Evolutionary conservation across 2,888 invertebrate genomes (phyloP).

Genomic region (Drosophila maculinotata): DNA sequence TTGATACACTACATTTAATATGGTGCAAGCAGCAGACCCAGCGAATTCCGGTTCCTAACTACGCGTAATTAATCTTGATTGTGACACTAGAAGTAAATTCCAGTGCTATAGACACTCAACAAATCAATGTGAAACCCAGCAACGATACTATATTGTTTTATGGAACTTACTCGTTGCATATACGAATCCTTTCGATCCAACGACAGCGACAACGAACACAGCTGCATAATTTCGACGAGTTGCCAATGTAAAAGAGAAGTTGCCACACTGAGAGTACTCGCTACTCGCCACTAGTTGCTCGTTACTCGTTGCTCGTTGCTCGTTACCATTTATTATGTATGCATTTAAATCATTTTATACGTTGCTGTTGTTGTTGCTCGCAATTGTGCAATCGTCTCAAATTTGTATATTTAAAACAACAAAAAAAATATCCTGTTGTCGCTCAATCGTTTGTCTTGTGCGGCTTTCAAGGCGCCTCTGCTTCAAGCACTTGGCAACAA

Average conservation of each 20-base stretch:
- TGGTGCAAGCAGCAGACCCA: slow-evolving; percentile 61
- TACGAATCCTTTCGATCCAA: slow-evolving; percentile 50
- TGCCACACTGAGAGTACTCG: slow-evolving; percentile 16
- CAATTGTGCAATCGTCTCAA: slow-evolving; percentile 62
- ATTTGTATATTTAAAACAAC: slow-evolving; percentile 13
- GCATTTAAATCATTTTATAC: too few species aligned
- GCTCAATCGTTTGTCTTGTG: slow-evolving; percentile 53
- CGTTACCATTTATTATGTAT: slow-evolving; percentile 40
- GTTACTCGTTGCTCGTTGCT: slow-evolving; percentile 32
- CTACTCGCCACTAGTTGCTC: slow-evolving; percentile 15
- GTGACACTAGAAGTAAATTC: slow-evolving; percentile 59
- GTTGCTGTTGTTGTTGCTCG: too few species aligned
- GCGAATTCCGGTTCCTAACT: slow-evolving; percentile 45
- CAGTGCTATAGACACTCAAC: slow-evolving; percentile 49
- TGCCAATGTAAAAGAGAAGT: slow-evolving; percentile 67
- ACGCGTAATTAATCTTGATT: slow-evolving; percentile 66
- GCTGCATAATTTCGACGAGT: slow-evolving; percentile 41
- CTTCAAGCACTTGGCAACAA: slow-evolving; percentile 4
- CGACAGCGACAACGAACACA: slow-evolving; percentile 58
- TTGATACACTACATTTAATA: slow-evolving; percentile 31
- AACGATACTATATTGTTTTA: slow-evolving; percentile 44
- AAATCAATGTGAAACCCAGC: slow-evolving; percentile 31
- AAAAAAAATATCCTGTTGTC: slow-evolving; percentile 3
- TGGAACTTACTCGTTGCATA: slow-evolving; percentile 40
- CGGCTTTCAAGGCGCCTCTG: slow-evolving; percentile 43